Evolutionary conservation across 2,797 vertebrate species (phyloP).

Genomic region (Eulemur albifrons): DNA sequence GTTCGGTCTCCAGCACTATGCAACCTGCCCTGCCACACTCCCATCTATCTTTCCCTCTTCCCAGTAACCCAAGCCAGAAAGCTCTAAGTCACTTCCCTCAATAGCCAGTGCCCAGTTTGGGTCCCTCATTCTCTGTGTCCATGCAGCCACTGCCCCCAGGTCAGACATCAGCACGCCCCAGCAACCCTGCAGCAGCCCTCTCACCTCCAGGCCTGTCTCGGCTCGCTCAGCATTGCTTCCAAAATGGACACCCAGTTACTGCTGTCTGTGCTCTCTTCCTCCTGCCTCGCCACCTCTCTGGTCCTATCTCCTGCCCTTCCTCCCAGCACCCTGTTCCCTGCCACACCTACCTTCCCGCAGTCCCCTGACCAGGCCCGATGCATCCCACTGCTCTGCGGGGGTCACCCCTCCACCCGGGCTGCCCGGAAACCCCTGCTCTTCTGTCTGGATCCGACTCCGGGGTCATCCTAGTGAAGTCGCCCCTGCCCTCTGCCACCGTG

Average conservation of each 20-base stretch:
- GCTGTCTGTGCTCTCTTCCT: not conserved
- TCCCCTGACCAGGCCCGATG: not conserved
- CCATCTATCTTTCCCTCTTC: not conserved
- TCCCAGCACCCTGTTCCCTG: not conserved
- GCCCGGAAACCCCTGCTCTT: not conserved
- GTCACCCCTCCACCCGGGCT: not conserved
- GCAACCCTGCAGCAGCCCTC: not conserved
- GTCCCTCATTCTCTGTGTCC: not conserved
- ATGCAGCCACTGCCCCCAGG: not conserved
- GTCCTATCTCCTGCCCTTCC: not conserved
- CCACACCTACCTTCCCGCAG: not conserved
- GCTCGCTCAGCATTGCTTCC: not conserved
- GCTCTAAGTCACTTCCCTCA: not conserved
- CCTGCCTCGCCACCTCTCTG: not conserved
- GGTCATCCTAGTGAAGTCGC: not conserved
- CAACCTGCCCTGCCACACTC: not conserved
- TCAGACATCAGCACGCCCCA: not conserved
- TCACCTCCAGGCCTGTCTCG: not conserved
- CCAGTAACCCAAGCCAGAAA: conserved; percentile 1
- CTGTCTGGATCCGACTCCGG: not conserved
- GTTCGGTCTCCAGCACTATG: not conserved
- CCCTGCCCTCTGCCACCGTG: not conserved
- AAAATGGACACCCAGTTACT: not conserved
- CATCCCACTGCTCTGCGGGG: not conserved
- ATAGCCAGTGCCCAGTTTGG: not conserved